Base-by-base conservation (phyloP, 2,888 invertebrate genomes). In the Nomada flava region DNA sequence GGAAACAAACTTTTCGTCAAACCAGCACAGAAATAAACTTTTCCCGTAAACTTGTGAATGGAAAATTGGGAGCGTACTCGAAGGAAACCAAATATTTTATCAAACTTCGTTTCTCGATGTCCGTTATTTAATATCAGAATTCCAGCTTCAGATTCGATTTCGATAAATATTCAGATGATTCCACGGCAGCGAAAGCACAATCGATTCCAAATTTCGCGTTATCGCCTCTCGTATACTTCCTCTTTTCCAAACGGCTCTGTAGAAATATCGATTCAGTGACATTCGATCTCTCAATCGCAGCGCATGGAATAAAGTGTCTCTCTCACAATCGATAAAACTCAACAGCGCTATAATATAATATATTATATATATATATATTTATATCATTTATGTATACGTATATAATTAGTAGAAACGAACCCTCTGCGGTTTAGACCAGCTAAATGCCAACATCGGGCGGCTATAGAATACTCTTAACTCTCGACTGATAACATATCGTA, bases 391-490 rank as follows among this genome's bases (percentile, higher is more conserved):
- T 78, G 62, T 71, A 71, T 79, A 59, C 57, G 53, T 70, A 59
- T 78, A 80, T 78, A 79, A 89, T 84, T 88, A 88, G 87, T 89
- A 89, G 88, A 89, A 91, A 91, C 89, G 88, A 88, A 90, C 90
- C 88, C 88, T 87, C 71, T 81, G 87, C 77, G 76, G 89, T 92
- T 92, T 92, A 92, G 92, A 90, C 92, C 92, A 92, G 92, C 92
- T 92, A 92, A 92, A 92, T 91, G 89, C 88, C 89, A 87, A 86
- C 91, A 86, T 90, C 83, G 91, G 90, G 90, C 87, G 79, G 68
- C 82, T 87, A 88, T 80, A 76, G 76, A 79, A 76, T 83, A 73
- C 73, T 83, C 77, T 83, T 85, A 87, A 85, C 67, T 83, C 64
- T 77, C 82, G 71, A 85, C 65, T 75, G 82, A 79, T 84, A 86